Evolutionary conservation across 1,140 invertebrate genomes (phyloP), one percentile per base, ranked within the genome.

Genomic region (Microplitis mediator): DNA sequence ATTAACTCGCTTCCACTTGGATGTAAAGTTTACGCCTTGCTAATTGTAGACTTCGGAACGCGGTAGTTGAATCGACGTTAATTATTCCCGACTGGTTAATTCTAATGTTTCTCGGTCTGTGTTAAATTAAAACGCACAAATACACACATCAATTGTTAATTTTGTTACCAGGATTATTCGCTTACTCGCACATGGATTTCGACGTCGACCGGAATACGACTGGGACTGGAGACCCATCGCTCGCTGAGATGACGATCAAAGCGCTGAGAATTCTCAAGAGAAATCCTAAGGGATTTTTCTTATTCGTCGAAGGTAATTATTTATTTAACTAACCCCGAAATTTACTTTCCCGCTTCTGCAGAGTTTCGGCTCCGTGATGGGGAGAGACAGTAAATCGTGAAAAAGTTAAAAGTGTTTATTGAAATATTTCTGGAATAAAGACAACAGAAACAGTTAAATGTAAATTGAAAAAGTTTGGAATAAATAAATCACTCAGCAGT

Each of bases 231-330:
- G 90, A 94, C 82, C 94, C 94, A 0, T 93, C 93, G 2, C 84
- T 98, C 0, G 90, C 91, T 0, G 94, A 97, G 80, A 94, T 98
- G 90, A 94, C 94, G 0, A 89, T 91, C 73, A 91, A 92, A 11
- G 95, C 96, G 1, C 91, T 98, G 39, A 89, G 91, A 61, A 90
- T 96, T 58, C 88, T 98, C 5, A 88, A 89, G 32, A 92, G 92
- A 75, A 95, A 95, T 83, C 86, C 91, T 8, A 91, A 93, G 58
- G 96, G 96, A 34, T 97, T 92, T 84, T 95, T 97, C 80, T 85
- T 97, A 9, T 93, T 97, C 78, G 93, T 97, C 4, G 96, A 97
- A 91, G 95, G 95, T 95, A 83, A 88, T 84, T 69, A 56, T n/a
- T 50, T 70, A 61, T 67, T 64, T 54, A 64, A 67, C 73, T 32